phyloP scores from a whole-genome alignment of 1,140 invertebrate genomes.

The Brachionus manjavacas region DNA sequence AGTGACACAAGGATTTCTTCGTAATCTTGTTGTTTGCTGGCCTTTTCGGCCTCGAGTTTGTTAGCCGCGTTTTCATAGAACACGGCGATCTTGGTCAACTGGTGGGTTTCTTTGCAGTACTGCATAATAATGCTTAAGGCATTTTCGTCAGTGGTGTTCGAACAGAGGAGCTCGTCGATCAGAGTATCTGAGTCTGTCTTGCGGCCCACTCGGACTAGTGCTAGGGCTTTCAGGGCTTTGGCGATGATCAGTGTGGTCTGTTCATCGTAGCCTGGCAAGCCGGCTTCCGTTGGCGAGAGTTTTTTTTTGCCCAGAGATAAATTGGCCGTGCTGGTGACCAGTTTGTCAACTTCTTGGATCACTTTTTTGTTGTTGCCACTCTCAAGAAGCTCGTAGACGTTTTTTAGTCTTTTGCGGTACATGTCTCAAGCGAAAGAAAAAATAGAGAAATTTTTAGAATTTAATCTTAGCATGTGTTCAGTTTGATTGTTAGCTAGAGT shows the following conservation, averaged over 20 bases:
- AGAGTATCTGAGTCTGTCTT: neutral
- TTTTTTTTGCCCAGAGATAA: neutral
- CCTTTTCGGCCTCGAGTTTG: neutral
- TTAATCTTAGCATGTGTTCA: neutral
- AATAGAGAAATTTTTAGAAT: neutral
- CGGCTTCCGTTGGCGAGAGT: neutral
- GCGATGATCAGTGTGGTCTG: slow-evolving; percentile 19
- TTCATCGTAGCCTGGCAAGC: neutral
- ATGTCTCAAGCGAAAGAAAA: neutral
- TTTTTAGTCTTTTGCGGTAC: slow-evolving; percentile 35
- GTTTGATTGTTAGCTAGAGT: neutral
- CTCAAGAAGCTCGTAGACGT: slow-evolving; percentile 29
- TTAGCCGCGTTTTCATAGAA: slow-evolving; percentile 17
- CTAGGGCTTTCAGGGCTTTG: neutral
- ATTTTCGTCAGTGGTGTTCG: slow-evolving; percentile 19
- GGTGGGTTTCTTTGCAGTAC: slow-evolving; percentile 33
- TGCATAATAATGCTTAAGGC: slow-evolving; percentile 21
- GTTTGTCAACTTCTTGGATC: slow-evolving; percentile 39
- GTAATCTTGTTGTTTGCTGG: neutral
- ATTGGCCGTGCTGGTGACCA: neutral
- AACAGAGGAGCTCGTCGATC: neutral
- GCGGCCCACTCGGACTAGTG: neutral
- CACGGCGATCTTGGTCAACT: neutral
- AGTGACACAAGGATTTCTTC: slow-evolving; percentile 8
- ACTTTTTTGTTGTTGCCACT: slow-evolving; percentile 34